Percentiles rank a stretch among this genome's conserved stretches.
These are phyloP conservation scores for Dryobota labecula DNA, from an alignment of 2,888 invertebrate species.

Conservation along the genomic window DNA sequence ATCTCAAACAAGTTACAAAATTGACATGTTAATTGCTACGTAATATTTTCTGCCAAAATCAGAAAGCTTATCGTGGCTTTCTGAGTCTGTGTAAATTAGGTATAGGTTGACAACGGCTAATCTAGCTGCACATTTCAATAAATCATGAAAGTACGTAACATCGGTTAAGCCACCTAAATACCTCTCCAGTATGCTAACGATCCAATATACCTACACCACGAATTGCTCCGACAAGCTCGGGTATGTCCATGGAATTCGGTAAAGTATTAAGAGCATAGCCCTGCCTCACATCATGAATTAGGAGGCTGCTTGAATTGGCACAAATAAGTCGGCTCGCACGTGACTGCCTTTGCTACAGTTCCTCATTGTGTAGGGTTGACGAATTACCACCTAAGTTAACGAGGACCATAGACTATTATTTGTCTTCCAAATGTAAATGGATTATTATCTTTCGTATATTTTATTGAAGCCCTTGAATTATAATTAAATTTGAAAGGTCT, in stretches of 20 bases:
- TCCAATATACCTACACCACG: constrained; percentile 31
- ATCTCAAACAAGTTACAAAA: background rate
- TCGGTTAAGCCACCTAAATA: constrained; percentile 36
- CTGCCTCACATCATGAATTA: constrained; percentile 50
- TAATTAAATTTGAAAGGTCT: constrained; percentile 26
- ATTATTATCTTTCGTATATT: background rate
- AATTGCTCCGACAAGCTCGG: constrained; percentile 35
- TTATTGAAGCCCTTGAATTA: constrained; percentile 3
- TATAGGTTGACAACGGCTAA: constrained; percentile 15
- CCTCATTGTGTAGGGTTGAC: constrained; percentile 68
- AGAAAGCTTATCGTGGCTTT: background rate
- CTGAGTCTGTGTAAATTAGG: background rate
- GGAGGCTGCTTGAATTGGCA: constrained; percentile 72
- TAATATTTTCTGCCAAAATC: background rate
- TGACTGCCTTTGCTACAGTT: constrained; percentile 71
- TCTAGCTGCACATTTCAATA: constrained; percentile 40
- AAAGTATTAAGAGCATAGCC: constrained; percentile 45
- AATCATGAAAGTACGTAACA: constrained; percentile 42
- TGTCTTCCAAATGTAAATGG: background rate
- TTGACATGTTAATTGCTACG: background rate
- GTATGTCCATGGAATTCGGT: constrained; percentile 55
- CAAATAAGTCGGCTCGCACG: constrained; percentile 74
- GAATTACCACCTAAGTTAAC: constrained; percentile 36
- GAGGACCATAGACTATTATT: background rate
- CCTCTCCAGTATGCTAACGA: constrained; percentile 33